Percentiles rank a stretch among this genome's conserved stretches.
Conservation (phyloP, 2,888 invertebrate genomes). For the Macaria notata region DNA sequence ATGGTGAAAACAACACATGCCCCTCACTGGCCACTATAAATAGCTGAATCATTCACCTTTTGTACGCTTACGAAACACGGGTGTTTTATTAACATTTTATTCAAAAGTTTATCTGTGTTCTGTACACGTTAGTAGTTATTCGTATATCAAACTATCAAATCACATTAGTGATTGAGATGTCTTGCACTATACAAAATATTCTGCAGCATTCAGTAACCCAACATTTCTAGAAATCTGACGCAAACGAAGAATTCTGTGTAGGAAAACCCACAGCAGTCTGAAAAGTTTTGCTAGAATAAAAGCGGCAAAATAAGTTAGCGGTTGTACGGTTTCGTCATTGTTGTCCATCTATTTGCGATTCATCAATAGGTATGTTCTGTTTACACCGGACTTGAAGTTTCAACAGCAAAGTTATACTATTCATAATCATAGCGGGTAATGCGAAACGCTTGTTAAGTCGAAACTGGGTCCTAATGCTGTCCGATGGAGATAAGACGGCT, state of each 20-base stretch:
- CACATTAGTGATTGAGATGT: no score
- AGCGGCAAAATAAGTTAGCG: slow-evolving; percentile 1
- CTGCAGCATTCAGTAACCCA: no score
- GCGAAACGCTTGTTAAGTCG: slow-evolving; percentile 37
- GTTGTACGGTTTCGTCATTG: slow-evolving; percentile 8
- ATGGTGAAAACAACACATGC: slow-evolving; percentile 58
- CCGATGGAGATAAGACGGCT: slow-evolving; percentile 45
- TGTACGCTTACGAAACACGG: neutral
- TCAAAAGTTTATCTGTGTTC: no score
- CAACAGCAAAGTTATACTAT: neutral
- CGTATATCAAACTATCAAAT: neutral
- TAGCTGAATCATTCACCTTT: slow-evolving; percentile 28
- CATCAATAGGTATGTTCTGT: slow-evolving; percentile 1
- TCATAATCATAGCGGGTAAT: neutral
- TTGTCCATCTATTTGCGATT: slow-evolving; percentile 4
- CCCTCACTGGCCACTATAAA: slow-evolving; percentile 39
- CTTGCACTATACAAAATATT: no score
- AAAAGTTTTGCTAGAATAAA: slow-evolving; percentile 2
- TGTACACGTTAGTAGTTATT: no score
- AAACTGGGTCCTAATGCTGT: slow-evolving; percentile 31
- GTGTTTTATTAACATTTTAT: no score
- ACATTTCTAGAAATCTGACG: neutral
- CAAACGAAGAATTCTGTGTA: neutral
- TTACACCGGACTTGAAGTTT: neutral
- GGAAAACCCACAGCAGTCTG: slow-evolving; percentile 3